Base-by-base conservation (phyloP, 92 coral and sea anemone species). In the Epizoanthus stellaris region DNA sequence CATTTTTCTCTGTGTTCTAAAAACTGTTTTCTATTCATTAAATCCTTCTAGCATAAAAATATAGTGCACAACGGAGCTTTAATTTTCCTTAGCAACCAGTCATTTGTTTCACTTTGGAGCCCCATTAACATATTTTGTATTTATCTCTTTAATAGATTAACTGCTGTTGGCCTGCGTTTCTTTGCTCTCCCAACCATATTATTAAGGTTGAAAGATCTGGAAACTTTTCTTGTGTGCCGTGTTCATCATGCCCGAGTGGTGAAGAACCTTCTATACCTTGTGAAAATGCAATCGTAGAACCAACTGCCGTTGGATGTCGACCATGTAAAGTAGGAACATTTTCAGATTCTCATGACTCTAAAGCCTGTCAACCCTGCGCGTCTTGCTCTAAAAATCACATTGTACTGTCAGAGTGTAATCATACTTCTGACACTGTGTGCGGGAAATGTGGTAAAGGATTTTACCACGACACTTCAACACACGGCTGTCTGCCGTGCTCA, bases 361-460 rank as follows among this genome's bases (percentile, higher is more conserved):
- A 60, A 2, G 71, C 75, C 0, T 88, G 91, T 6, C 34, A 42
- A 20, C 79, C 70, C 7, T 88, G 91, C 20, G 4, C 25, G 12
- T 56, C 70, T 42, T 88, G 91, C 54, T 72, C 25, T 0, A 49
- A 17, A 8, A 54, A 72, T 38, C 64, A 56, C 19, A 76, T 73
- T 19, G 85, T 87, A 3, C 65, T 7, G 5, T 56, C 85, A 19
- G 45, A 72, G 38, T 88, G 91, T 14, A 83, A 88, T 0, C 56
- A 30, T 81, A 83, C 85, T 7, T 75, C 88, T 49, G 39, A 88
- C 54, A 85, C 88, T 10, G 67, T 30, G 34, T 88, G 91, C 45
- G 91, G 88, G 3, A 59, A 68, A 20, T 88, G 91, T 36, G 71
- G 39, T 11, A n/a, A 19, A 20, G 91, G 85, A 1, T 85, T 80